Percentiles rank a stretch among this genome's conserved stretches.
These are phyloP conservation scores for Zaprionus inermis DNA, from an alignment of 1,140 invertebrate genomes.

Conservation along the genomic window DNA sequence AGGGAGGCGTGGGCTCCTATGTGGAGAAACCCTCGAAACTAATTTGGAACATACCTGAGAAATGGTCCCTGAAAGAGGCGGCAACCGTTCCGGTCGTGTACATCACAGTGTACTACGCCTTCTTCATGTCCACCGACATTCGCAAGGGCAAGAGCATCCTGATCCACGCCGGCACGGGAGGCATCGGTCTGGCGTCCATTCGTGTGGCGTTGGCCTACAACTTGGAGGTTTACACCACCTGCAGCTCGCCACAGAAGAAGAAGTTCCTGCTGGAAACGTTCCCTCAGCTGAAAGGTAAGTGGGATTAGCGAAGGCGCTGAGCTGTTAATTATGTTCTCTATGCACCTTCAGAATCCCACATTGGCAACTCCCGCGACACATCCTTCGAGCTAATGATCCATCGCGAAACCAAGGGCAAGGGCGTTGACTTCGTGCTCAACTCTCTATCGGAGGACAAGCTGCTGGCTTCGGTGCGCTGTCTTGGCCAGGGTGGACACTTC, in stretches of 20 bases:
- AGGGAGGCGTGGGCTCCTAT: slow-evolving; percentile 87
- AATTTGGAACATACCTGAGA: slow-evolving; percentile 91
- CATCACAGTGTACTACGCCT: slow-evolving; percentile 92
- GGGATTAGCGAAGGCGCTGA: neutral
- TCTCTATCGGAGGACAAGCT: slow-evolving; percentile 89
- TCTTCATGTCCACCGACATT: slow-evolving; percentile 88
- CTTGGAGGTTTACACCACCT: slow-evolving; percentile 90
- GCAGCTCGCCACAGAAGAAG: slow-evolving; percentile 90
- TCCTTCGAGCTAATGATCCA: slow-evolving; percentile 87
- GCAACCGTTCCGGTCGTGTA: slow-evolving; percentile 95
- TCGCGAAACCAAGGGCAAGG: slow-evolving; percentile 86
- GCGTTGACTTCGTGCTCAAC: slow-evolving; percentile 89
- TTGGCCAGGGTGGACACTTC: slow-evolving; percentile 89
- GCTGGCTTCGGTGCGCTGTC: slow-evolving; percentile 90
- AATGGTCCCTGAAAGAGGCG: slow-evolving; percentile 94
- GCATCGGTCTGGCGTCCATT: slow-evolving; percentile 95
- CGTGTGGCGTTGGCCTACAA: slow-evolving; percentile 89
- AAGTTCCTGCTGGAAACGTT: slow-evolving; percentile 90
- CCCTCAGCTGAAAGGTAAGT: slow-evolving; percentile 86
- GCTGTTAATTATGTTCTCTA: neutral
- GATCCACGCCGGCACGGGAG: slow-evolving; percentile 95
- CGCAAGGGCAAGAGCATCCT: slow-evolving; percentile 89
- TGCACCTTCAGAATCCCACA: slow-evolving; percentile 84
- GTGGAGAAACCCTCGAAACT: slow-evolving; percentile 86
- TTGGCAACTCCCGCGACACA: slow-evolving; percentile 87